Conservation (phyloP, 1,140 invertebrate genomes). For the Dendrolimus punctatus region DNA sequence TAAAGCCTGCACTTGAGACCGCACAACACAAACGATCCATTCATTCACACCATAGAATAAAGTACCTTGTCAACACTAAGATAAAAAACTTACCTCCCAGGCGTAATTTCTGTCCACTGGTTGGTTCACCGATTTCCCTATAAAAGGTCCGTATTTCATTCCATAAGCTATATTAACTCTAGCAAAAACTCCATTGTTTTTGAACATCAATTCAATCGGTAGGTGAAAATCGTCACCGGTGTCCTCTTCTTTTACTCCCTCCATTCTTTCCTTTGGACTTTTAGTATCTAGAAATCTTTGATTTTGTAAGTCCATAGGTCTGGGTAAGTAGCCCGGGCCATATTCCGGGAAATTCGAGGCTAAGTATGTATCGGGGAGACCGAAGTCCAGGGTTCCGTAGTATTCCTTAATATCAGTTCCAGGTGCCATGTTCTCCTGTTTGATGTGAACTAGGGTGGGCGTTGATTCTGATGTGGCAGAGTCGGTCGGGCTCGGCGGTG, state of each 20-base stretch:
- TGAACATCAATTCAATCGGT: conserved; percentile 64
- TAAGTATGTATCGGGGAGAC: conserved; percentile 50
- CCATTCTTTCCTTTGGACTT: conserved; percentile 41
- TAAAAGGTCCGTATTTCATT: conserved; percentile 79
- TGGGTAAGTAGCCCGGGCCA: conserved; percentile 32
- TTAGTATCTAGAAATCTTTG: conserved; percentile 42
- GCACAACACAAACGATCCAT: conserved; percentile 36
- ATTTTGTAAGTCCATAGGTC: conserved; percentile 39
- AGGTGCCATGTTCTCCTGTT: conserved; percentile 61
- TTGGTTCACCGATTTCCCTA: conserved; percentile 77
- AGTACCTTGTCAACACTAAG: conserved; percentile 24
- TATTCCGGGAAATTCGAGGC: conserved; percentile 41
- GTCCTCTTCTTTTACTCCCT: conserved; percentile 37
- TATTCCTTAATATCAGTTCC: conserved; percentile 58
- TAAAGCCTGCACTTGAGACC: conserved; percentile 31
- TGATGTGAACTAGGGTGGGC: conserved; percentile 64
- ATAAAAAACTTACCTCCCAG: conserved; percentile 78
- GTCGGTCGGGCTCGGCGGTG: conserved; percentile 53
- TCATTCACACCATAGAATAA: conserved; percentile 24
- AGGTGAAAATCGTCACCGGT: conserved; percentile 35
- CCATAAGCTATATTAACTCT: conserved; percentile 72
- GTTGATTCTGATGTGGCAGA: conserved; percentile 54
- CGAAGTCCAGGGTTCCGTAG: conserved; percentile 49
- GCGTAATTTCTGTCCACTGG: conserved; percentile 77
- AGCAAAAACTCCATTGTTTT: conserved; percentile 72